Percentiles rank a stretch among this genome's conserved stretches.
Conservation (phyloP, 2,113 vertebrate species). For the Meleagris gallopavo region DNA sequence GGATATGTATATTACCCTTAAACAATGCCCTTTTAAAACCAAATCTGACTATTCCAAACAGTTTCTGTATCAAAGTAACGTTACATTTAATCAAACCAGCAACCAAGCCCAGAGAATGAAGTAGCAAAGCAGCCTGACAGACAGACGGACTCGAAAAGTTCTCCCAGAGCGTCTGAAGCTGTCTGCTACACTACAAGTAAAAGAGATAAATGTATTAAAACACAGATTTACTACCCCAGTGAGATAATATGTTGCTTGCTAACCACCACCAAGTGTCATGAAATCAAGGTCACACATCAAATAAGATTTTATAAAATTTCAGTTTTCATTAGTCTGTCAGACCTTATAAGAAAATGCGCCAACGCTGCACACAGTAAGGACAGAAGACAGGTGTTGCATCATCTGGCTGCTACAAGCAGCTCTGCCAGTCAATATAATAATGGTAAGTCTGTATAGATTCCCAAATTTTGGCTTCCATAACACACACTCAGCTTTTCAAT, state of each 20-base stretch:
- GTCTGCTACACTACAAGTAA: not conserved
- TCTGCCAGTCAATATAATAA: not conserved
- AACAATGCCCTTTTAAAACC: not conserved
- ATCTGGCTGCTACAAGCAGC: not conserved
- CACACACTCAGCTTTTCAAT: not conserved
- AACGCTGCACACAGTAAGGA: not conserved
- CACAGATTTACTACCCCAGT: not conserved
- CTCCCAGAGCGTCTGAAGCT: not conserved
- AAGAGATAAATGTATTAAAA: slow-evolving; percentile 32
- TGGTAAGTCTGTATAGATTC: not conserved
- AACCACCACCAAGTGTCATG: not conserved
- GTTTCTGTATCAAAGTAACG: not conserved
- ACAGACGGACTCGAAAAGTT: not conserved
- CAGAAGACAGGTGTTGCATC: not conserved
- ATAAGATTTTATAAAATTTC: not conserved
- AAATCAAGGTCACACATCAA: not conserved
- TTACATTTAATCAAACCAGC: slow-evolving; percentile 16
- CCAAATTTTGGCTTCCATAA: not conserved
- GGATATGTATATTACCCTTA: not conserved
- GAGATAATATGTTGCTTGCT: not conserved
- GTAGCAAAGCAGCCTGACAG: not conserved
- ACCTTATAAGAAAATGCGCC: not conserved
- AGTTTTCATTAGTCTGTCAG: not conserved
- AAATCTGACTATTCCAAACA: not conserved
- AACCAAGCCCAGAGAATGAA: not conserved